phyloP scores from a whole-genome alignment of 2,797 vertebrate species.

The Neosalanx taihuensis region DNA sequence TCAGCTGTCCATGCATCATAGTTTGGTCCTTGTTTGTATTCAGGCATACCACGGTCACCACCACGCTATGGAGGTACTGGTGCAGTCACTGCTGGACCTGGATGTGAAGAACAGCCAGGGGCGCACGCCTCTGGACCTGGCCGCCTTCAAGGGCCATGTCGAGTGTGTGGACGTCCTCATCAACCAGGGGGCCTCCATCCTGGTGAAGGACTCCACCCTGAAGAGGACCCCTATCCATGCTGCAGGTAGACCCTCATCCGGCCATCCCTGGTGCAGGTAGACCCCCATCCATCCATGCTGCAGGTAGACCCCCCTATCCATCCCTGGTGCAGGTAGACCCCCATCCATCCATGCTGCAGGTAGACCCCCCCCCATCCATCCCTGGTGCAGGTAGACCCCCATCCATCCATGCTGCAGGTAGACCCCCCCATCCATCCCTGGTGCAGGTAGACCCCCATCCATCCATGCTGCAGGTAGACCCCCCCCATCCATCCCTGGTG shows the following conservation, averaged over 20 bases:
- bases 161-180: conserved; percentile 98
- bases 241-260: conserved; percentile 76
- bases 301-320: too few relatives aligned
- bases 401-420: too few relatives aligned
- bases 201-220: conserved; percentile 92
- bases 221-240: conserved; percentile 96
- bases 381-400: too few relatives aligned
- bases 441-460: conserved; percentile 79
- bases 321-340: too few relatives aligned
- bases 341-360: too few relatives aligned
- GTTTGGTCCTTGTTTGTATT: conserved; percentile 3
- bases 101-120: conserved; percentile 93
- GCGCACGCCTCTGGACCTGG: conserved; percentile 91
- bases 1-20: too few relatives aligned
- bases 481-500: conserved; percentile 80
- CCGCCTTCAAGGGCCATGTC: conserved; percentile 93
- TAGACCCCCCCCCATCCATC: too few relatives aligned
- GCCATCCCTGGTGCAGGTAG: conserved; percentile 92
- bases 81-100: conserved; percentile 93
- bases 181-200: conserved; percentile 95
- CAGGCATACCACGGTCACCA: conserved; percentile 98
- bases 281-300: too few relatives aligned
- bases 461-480: too few relatives aligned
- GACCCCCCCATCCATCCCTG: conserved; percentile 87
- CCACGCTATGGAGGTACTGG: conserved; percentile 93